Conservation (phyloP, 2,797 vertebrate species). For the Spizella passerina region DNA sequence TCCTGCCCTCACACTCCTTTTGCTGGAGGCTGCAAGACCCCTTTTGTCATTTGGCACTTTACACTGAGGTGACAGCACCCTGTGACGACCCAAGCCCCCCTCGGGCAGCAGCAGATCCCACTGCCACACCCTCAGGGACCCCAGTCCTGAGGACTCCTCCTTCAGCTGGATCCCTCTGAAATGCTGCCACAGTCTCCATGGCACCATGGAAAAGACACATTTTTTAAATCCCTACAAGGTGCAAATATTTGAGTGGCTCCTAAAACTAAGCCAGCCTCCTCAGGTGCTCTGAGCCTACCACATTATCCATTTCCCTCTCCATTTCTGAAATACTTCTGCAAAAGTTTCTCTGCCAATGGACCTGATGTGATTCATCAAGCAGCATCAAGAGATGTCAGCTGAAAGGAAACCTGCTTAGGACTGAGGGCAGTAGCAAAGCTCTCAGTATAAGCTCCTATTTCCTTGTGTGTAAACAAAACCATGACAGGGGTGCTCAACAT, state of each 20-base stretch:
- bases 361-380: background rate
- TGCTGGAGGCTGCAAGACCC: background rate
- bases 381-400: background rate
- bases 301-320: background rate
- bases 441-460: background rate
- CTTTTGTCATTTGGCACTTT: background rate
- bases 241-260: background rate
- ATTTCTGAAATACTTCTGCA: background rate
- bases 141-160: fast-evolving
- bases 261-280: background rate
- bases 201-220: background rate
- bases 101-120: background rate
- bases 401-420: background rate
- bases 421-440: background rate
- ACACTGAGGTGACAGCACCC: fast-evolving
- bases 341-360: background rate
- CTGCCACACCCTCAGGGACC: background rate
- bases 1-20: background rate
- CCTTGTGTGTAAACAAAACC: background rate
- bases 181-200: background rate
- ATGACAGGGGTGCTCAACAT: background rate
- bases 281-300: background rate
- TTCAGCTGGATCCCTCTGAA: background rate
- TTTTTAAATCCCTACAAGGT: background rate
- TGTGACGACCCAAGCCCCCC: fast-evolving